Conservation (phyloP, 2,113 vertebrate species). For the Pollachius pollachius region DNA sequence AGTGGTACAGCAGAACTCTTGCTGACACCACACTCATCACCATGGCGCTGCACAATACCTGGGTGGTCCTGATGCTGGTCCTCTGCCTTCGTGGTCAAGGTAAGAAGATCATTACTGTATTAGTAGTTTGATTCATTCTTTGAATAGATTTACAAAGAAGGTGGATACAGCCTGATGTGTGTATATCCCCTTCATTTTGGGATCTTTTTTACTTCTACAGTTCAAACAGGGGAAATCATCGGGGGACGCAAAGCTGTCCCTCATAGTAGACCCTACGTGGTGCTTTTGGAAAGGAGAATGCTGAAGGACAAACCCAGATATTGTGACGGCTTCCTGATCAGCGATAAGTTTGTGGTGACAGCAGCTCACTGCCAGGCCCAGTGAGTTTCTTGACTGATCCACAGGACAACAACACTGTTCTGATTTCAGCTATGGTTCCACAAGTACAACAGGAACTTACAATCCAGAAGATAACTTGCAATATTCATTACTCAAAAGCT, state of each 20-base stretch:
- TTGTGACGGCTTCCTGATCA: slow-evolving; percentile 64
- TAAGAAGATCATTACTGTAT: slow-evolving; percentile 26
- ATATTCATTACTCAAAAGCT: too few relatives aligned
- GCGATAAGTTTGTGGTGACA: slow-evolving; percentile 60
- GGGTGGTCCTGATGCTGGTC: slow-evolving; percentile 14
- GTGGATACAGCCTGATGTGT: too few relatives aligned
- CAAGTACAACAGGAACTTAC: too few relatives aligned
- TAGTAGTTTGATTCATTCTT: too few relatives aligned
- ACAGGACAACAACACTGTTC: background rate
- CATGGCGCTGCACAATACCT: slow-evolving; percentile 31
- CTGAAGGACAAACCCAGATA: rapidly evolving
- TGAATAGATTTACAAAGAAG: too few relatives aligned
- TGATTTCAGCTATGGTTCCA: too few relatives aligned
- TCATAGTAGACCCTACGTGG: slow-evolving; percentile 63
- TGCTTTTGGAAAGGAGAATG: background rate
- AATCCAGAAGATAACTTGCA: too few relatives aligned
- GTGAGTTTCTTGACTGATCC: slow-evolving; percentile 30
- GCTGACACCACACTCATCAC: background rate
- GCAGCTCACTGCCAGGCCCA: slow-evolving; percentile 58
- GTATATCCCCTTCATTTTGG: too few relatives aligned
- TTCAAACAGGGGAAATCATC: slow-evolving; percentile 28
- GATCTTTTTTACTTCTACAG: background rate
- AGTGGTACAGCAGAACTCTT: slow-evolving; percentile 5
- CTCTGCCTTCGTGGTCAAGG: slow-evolving; percentile 42
- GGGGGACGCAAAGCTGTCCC: slow-evolving; percentile 29